Percentiles rank a stretch among this genome's conserved stretches.
phyloP scores from a whole-genome alignment of 2,888 invertebrate species.

The Epistrophe eligans region DNA sequence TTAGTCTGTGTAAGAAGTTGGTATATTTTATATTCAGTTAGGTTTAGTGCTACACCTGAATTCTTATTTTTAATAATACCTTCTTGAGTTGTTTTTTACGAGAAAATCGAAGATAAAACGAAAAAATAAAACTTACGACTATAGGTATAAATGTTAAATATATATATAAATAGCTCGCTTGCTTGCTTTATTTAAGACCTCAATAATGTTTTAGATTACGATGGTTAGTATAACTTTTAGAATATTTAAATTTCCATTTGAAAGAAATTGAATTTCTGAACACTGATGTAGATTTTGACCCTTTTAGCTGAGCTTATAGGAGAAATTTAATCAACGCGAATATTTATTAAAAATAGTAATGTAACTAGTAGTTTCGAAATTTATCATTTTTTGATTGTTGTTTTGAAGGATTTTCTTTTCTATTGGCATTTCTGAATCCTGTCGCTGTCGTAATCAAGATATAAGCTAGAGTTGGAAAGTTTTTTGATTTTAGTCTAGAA shows the following conservation, averaged over 20 bases:
- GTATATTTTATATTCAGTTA: slow-evolving; percentile 6
- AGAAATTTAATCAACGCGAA: too few species aligned
- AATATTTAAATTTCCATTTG: not conserved
- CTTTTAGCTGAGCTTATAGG: too few species aligned
- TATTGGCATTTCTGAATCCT: too few species aligned
- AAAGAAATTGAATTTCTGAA: not conserved
- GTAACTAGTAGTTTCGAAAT: too few species aligned
- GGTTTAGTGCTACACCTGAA: not conserved
- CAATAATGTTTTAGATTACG: not conserved
- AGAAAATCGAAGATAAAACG: slow-evolving; percentile 4
- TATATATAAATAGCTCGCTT: not conserved
- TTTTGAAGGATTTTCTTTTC: too few species aligned
- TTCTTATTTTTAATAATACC: not conserved
- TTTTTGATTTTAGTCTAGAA: too few species aligned
- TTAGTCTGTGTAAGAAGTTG: not conserved
- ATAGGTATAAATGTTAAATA: not conserved
- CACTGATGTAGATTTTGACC: not conserved
- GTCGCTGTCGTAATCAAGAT: too few species aligned
- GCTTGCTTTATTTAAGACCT: not conserved
- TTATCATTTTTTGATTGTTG: too few species aligned
- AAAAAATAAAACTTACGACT: not conserved
- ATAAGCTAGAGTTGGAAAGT: too few species aligned
- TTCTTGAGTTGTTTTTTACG: not conserved
- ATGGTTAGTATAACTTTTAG: not conserved
- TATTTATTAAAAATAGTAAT: too few species aligned